Percentiles rank a stretch among this genome's conserved stretches.
Conservation (phyloP, 2,888 invertebrate species). For the Volucella zonaria region DNA sequence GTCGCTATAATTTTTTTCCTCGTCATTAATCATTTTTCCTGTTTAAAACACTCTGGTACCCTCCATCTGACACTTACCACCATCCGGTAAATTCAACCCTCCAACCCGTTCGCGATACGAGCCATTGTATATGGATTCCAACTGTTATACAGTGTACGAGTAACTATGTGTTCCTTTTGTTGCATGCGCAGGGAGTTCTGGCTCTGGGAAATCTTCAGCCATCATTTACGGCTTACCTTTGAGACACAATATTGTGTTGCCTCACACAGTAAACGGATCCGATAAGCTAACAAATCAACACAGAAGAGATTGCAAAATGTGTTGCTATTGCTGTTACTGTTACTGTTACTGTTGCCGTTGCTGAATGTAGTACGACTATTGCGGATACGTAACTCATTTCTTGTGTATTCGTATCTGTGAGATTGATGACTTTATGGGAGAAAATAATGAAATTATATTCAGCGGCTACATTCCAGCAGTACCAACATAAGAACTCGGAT, state of each 20-base stretch:
- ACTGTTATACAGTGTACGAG: constrained; percentile 29
- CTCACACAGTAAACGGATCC: constrained; percentile 38
- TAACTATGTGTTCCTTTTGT: not conserved
- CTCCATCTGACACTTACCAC: too few species aligned
- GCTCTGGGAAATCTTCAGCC: constrained; percentile 59
- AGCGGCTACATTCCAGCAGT: constrained; percentile 29
- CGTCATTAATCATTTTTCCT: constrained; percentile 66
- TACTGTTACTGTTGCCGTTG: too few species aligned
- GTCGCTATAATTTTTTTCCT: constrained; percentile 47
- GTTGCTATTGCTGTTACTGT: too few species aligned
- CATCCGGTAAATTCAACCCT: too few species aligned
- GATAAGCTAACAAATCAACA: constrained; percentile 59
- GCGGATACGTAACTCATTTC: not conserved
- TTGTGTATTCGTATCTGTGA: constrained; percentile 14
- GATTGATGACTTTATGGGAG: constrained; percentile 58
- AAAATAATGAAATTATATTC: constrained; percentile 58
- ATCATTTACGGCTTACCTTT: constrained; percentile 67
- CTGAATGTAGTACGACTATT: constrained; percentile 8
- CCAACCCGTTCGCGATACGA: constrained; percentile 37
- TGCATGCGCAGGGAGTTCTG: constrained; percentile 13
- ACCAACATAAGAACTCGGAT: constrained; percentile 5
- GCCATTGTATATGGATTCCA: constrained; percentile 41
- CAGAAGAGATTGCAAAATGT: constrained; percentile 57
- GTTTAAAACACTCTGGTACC: constrained; percentile 57
- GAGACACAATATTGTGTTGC: constrained; percentile 59